Percentiles rank a stretch among this genome's conserved stretches.
phyloP scores from a whole-genome alignment of 2,797 vertebrate species.

The Mallotus villosus region DNA sequence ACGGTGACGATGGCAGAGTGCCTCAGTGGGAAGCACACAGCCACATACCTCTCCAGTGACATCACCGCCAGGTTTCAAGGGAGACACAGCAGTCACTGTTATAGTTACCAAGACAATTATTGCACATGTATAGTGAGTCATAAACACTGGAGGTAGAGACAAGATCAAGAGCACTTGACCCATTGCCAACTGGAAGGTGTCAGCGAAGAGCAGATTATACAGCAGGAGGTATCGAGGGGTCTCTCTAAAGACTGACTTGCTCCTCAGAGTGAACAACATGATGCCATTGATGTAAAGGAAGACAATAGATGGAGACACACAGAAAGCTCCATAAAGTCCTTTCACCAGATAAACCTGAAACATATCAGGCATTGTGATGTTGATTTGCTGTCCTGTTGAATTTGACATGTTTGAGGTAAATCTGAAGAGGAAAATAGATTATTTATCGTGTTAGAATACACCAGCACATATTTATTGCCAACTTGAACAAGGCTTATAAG shows the following conservation, averaged over 20 bases:
- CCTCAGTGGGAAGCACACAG: constrained; percentile 59
- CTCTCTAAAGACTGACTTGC: constrained; percentile 55
- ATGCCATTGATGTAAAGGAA: constrained; percentile 54
- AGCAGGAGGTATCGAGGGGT: constrained; percentile 57
- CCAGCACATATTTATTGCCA: no score
- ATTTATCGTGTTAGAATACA: no score
- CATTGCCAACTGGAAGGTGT: constrained; percentile 46
- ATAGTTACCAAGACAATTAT: constrained; percentile 11
- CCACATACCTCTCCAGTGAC: constrained; percentile 69
- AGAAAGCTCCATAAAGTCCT: neutral
- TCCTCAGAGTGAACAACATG: constrained; percentile 56
- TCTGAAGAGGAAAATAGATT: neutral
- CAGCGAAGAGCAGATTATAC: constrained; percentile 55
- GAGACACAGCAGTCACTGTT: constrained; percentile 38
- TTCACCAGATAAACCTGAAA: neutral
- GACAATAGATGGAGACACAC: constrained; percentile 16
- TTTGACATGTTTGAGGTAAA: neutral
- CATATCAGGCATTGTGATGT: neutral
- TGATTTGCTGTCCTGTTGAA: neutral
- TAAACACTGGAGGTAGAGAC: neutral
- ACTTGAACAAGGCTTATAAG: no score
- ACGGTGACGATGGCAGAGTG: constrained; percentile 47
- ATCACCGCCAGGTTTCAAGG: constrained; percentile 66
- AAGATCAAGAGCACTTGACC: constrained; percentile 41
- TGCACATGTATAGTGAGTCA: constrained; percentile 48